Base-by-base conservation (phyloP, 1,140 invertebrate species). In the Papilio polyxenes region DNA sequence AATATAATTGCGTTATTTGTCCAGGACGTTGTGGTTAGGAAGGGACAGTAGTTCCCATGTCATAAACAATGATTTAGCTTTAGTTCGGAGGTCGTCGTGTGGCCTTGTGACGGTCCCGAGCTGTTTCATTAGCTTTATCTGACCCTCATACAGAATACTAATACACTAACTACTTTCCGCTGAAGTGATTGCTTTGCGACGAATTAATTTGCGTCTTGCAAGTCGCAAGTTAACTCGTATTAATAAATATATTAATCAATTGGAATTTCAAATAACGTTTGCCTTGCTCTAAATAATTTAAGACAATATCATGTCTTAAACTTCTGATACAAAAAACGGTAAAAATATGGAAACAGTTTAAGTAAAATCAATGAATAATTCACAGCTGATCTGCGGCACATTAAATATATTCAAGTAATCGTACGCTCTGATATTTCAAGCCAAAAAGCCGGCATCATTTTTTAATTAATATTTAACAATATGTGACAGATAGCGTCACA, bases 1-100 rank as follows among this genome's bases (percentile, higher is more conserved):
- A 37, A 31, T 37, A 31, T 69, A 37, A 69, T 10, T 13, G 23
- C n/a, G 23, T 4, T 56, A 15, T 10, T 69, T 69, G 65, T 31
- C 31, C 65, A 13, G 23, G n/a, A 44, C 31, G 72, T 62, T 31
- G 48, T 56, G 62, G 69, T 84, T 72, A 53, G 81, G 75, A 80
- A 83, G 82, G 82, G 81, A 80, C 83, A 81, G 75, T 78, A 69
- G 75, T 81, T 83, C 83, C 80, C 85, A 85, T 83, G 83, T 44
- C 85, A 85, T 85, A 85, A 85, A 85, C 83, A 85, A 83, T 82
- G 77, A 85, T 85, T 78, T 75, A 82, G 78, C 53, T 80, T 62
- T 51, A 83, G 81, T 83, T 82, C 81, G 15, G 77, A 79, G 81
- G 83, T 82, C 81, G 77, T 23, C 56, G 78, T 15, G 40, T 78